Conservation (phyloP, 35 echinoderm and acorn worm genomes). For the Apostichopus parvimensis region DNA sequence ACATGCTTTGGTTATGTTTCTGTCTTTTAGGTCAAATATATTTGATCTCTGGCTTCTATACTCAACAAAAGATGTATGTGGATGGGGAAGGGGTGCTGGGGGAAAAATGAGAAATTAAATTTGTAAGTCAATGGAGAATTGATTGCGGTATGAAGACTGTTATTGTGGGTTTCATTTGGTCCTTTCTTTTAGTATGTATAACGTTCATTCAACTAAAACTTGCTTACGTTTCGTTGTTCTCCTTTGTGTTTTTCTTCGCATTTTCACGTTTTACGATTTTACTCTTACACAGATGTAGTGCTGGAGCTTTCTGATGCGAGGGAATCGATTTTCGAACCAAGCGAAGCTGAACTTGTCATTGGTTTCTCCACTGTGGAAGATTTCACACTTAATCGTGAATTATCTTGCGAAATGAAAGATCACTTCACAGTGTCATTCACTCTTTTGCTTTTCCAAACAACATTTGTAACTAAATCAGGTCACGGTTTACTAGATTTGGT, state of each 20-base stretch:
- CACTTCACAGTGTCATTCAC: not conserved
- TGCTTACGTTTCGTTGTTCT: not conserved
- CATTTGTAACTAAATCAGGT: not conserved
- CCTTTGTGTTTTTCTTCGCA: not conserved
- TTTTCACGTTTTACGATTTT: not conserved
- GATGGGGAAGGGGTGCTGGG: no score
- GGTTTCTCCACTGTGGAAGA: not conserved
- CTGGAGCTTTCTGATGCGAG: not conserved
- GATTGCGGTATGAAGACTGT: not conserved
- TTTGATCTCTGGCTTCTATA: no score
- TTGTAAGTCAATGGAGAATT: not conserved
- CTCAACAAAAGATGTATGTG: no score
- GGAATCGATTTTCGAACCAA: not conserved
- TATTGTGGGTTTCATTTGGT: not conserved
- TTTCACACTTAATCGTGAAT: not conserved
- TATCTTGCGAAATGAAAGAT: not conserved
- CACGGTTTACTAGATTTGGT: not conserved
- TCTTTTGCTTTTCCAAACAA: not conserved
- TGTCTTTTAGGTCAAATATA: no score
- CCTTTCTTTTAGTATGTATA: not conserved
- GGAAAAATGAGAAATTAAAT: not conserved
- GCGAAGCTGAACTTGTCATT: not conserved
- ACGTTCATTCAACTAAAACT: not conserved
- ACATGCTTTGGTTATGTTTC: no score
- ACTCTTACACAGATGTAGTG: not conserved